Evolutionary conservation across 2,113 vertebrate genomes (phyloP), one percentile per base, ranked within the genome.

Genomic region (Eulemur rufifrons): DNA sequence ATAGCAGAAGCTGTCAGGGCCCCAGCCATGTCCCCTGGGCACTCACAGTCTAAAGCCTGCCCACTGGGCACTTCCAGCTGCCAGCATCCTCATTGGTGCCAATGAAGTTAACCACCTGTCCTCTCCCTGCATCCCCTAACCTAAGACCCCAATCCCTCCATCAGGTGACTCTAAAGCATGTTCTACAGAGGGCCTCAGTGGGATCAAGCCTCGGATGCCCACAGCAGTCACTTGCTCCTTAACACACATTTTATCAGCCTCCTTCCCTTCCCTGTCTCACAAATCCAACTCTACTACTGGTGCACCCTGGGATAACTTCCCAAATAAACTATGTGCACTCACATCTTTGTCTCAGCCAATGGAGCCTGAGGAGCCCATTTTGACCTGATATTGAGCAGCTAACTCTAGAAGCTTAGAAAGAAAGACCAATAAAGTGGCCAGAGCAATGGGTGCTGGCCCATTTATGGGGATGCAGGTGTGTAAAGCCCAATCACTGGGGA

Each of bases 31-130:
- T 1, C 2, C 52, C 21, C n/a, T 11, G 73, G 66, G 1, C 32
- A 42, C 56, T 6, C 68, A 34, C 23, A 8, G 39, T 21, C 45
- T 47, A 2, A 3, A 25, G n/a, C 45, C 52, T 45, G 52, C 78
- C 77, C 78, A 71, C 39, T 56, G 37, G 88, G 52, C 29, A 61
- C 37, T 7, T 47, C 14, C 45, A 29, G 21, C 39, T 21, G 27
- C 91, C 34, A 50, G 64, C 76, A 64, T 20, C 52, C 37, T 15
- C 20, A 45, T 3, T 39, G 20, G 21, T 12, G 42, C 42, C 73
- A 45, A 42, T 0, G 0, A 27, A 23, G 66, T 37, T 11, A 23
- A 23, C 45, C 11, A 52, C 32, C 39, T 5, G 0, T 23, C 12
- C 6, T 17, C 47, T 29, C 63, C 21, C 8, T 34, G 50, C 17